Base-by-base conservation (phyloP, 2,797 vertebrate genomes). In the Alauda arvensis region DNA sequence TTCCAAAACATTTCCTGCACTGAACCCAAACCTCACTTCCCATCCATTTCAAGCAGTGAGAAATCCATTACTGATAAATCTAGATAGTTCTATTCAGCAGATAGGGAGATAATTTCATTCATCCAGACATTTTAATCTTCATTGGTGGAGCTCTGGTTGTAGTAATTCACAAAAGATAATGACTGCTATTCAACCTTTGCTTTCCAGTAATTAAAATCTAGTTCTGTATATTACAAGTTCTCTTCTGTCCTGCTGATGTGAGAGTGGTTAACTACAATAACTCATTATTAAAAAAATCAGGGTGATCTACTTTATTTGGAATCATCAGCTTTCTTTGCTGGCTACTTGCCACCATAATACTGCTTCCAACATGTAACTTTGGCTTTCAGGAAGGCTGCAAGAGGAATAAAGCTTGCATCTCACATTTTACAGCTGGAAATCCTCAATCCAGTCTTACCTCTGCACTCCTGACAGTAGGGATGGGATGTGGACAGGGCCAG, bases 171-270 rank as follows among this genome's bases (percentile, higher is more conserved):
- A 60, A 23, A 85, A 72, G 59, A 77, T 59, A 79, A 59, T 10
- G 40, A 80, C 24, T 75, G 45, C 59, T 92, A 80, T n/a, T 76
- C 55, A 87, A n/a, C 77, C 87, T 92, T 49, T 3, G 0, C 53
- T 81, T 93, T 28, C 48, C 56, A 71, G 42, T 48, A 78, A 87
- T 85, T 83, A 75, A 76, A 85, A 85, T 52, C 40, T 69, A 87
- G 49, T 71, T 46, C 31, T 55, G 34, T 65, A 6, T 17, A 56
- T 63, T 60, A 52, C 10, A 52, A 61, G 33, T 51, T 84, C 67
- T 72, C 40, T 83, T 75, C 46, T 40, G 34, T 68, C 59, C 62
- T 51, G 33, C 42, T 72, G 59, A 67, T 66, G 45, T 15, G 31
- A 76, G 15, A 68, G 57, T 45, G 42, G 12, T 69, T 81, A 89